These are phyloP conservation scores for Spisula subtruncata DNA, from an alignment of 2,888 invertebrate genomes.

Conservation along the genomic window DNA sequence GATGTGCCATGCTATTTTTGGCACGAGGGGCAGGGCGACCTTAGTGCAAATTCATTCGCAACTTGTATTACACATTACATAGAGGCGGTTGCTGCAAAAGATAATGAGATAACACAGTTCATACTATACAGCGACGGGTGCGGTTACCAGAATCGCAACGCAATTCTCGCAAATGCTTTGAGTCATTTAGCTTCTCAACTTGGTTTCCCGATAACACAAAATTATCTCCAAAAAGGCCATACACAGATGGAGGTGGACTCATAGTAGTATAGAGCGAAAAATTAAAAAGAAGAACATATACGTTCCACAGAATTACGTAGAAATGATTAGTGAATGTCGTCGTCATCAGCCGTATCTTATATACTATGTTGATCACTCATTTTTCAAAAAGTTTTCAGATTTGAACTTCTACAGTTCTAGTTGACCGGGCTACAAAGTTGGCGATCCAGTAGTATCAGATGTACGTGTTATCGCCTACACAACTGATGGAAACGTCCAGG, in stretches of 20 bases:
- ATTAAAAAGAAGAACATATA: no score
- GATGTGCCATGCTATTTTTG: slow-evolving; percentile 60
- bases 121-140: slow-evolving; percentile 39
- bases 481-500: no score
- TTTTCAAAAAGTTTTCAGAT: no score
- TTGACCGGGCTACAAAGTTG: no score
- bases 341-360: no score
- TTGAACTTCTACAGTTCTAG: no score
- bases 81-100: not conserved
- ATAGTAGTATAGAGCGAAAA: no score
- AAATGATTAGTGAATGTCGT: no score
- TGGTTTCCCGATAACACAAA: not conserved
- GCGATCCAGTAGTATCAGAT: no score
- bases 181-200: not conserved
- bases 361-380: no score
- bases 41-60: slow-evolving; percentile 47
- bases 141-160: not conserved
- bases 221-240: not conserved
- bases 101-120: not conserved
- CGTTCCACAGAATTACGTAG: no score
- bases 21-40: slow-evolving; percentile 59
- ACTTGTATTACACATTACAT: slow-evolving; percentile 50
- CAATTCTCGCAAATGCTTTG: not conserved
- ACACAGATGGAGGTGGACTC: not conserved
- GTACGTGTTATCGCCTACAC: no score